Evolutionary conservation across 2,888 invertebrate species (phyloP).

Genomic region (Tethea ocularis): DNA sequence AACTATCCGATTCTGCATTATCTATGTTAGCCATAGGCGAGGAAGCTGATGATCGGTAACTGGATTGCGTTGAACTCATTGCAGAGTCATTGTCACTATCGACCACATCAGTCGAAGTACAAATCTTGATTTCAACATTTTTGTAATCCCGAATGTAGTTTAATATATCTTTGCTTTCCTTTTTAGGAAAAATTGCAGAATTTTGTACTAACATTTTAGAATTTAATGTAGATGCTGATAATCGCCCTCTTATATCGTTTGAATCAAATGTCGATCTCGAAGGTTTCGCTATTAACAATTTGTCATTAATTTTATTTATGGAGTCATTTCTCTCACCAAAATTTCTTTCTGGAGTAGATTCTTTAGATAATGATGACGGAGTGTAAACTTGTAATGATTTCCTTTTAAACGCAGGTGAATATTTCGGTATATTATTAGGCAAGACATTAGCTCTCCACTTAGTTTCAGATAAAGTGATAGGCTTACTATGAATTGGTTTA

Average conservation of each 20-base stretch:
- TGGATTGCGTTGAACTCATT: conserved; percentile 92
- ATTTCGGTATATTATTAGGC: conserved; percentile 87
- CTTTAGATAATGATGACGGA: conserved; percentile 71
- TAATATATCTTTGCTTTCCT: conserved; percentile 59
- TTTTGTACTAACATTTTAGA: conserved; percentile 42
- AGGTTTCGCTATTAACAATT: conserved; percentile 42
- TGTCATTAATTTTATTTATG: conserved; percentile 54
- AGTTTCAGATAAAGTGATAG: conserved; percentile 60
- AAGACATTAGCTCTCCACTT: conserved; percentile 74
- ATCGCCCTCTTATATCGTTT: conserved; percentile 48
- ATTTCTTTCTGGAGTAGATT: conserved; percentile 76
- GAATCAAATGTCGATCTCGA: conserved; percentile 54
- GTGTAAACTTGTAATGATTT: conserved; percentile 88
- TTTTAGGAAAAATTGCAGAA: conserved; percentile 45
- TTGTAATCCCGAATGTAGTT: conserved; percentile 66
- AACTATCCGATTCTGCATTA: conserved; percentile 81
- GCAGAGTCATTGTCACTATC: conserved; percentile 95
- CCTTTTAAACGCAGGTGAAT: conserved; percentile 92
- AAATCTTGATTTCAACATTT: conserved; percentile 75
- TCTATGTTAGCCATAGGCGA: conserved; percentile 89
- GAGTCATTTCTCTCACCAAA: conserved; percentile 59
- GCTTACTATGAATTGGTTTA: conserved; percentile 57
- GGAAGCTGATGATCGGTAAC: conserved; percentile 89
- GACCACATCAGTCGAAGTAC: conserved; percentile 79
- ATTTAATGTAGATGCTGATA: conserved; percentile 41